A percentile compares a stretch with the other conserved stretches of the same genome.
Evolutionary conservation across 2,113 vertebrate species (phyloP).

Genomic region (Malurus melanocephalus): DNA sequence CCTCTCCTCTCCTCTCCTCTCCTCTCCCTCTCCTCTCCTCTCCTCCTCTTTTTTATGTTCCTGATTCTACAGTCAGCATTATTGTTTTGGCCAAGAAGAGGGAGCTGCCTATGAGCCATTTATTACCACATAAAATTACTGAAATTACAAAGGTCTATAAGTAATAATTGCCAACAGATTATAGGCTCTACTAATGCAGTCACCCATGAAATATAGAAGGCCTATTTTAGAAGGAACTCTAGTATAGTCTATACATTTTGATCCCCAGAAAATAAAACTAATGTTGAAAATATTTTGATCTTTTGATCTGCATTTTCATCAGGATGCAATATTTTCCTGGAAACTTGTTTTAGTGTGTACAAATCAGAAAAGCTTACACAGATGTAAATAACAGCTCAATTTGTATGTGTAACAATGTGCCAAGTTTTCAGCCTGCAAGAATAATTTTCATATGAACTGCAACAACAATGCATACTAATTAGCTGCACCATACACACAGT

Average conservation of each 20-base stretch:
- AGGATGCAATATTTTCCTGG: background rate
- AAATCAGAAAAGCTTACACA: background rate
- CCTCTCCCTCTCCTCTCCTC: no score
- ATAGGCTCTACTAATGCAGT: background rate
- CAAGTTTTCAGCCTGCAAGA: background rate
- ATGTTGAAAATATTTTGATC: background rate
- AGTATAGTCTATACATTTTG: background rate
- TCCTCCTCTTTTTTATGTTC: background rate
- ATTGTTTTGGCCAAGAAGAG: background rate
- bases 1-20: background rate
- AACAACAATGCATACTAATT: background rate
- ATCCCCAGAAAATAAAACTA: background rate
- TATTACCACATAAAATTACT: slow-evolving; percentile 38
- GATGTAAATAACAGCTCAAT: background rate
- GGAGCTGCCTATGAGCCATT: slow-evolving; percentile 12
- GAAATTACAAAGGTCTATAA: slow-evolving; percentile 28
- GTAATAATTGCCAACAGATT: background rate
- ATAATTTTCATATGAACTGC: background rate
- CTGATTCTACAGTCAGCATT: background rate
- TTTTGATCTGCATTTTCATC: background rate
- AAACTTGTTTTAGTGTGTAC: background rate
- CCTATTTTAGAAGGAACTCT: background rate
- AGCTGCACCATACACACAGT: background rate
- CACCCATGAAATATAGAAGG: background rate
- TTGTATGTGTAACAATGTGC: background rate